Conservation (phyloP, 2,113 vertebrate genomes). For the Sceloporus tristichus region DNA sequence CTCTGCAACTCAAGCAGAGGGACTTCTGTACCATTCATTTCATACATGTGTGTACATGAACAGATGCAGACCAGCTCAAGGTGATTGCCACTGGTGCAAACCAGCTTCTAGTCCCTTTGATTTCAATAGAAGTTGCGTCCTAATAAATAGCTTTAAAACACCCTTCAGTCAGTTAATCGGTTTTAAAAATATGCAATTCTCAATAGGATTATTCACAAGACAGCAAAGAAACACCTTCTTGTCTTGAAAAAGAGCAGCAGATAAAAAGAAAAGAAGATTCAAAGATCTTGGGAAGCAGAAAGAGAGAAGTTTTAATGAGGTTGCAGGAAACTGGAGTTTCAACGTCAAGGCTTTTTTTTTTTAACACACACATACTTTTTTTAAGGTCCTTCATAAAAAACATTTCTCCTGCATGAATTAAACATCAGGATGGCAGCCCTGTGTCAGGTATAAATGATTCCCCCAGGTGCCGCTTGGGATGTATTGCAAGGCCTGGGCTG, state of each 20-base stretch:
- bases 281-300: constrained; percentile 38
- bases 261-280: constrained; percentile 22
- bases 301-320: constrained; percentile 62
- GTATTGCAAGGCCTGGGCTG: constrained; percentile 73
- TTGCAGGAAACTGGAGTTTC: constrained; percentile 53
- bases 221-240: background rate
- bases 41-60: no score
- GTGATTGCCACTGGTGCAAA: background rate
- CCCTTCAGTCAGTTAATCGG: background rate
- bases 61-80: background rate
- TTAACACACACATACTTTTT: constrained; percentile 32
- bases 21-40: background rate
- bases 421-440: constrained; percentile 79
- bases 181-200: background rate
- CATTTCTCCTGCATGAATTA: constrained; percentile 73
- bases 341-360: constrained; percentile 39
- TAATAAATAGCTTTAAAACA: constrained; percentile 24
- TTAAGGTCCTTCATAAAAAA: constrained; percentile 69
- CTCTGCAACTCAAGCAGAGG: no score
- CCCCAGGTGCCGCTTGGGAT: constrained; percentile 69
- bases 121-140: background rate
- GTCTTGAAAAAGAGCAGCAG: constrained; percentile 3
- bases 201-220: constrained; percentile 19
- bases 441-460: constrained; percentile 72
- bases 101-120: background rate